phyloP scores from a whole-genome alignment of 2,113 vertebrate species.

The Dipodomys merriami region DNA sequence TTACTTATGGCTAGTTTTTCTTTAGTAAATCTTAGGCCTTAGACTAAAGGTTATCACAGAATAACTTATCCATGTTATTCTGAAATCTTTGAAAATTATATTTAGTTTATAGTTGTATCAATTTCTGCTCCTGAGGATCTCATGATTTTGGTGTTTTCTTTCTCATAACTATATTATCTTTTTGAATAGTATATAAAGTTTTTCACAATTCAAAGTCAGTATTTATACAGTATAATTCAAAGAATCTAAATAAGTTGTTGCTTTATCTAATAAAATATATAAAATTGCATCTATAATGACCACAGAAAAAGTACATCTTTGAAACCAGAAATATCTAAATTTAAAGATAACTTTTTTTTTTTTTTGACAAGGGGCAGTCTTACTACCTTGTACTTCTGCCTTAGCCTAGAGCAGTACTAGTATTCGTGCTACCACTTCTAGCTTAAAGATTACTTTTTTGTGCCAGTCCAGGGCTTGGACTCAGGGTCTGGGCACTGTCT shows the following conservation, averaged over 20 bases:
- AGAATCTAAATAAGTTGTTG: slow-evolving; percentile 15
- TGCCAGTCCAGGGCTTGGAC: neutral
- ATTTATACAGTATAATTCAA: slow-evolving; percentile 41
- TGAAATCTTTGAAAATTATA: slow-evolving; percentile 31
- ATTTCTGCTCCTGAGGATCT: slow-evolving; percentile 53
- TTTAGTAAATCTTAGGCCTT: slow-evolving; percentile 34
- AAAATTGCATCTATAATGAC: slow-evolving; percentile 7
- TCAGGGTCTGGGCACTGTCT: too few relatives aligned
- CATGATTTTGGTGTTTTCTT: slow-evolving; percentile 44
- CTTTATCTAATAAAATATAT: neutral
- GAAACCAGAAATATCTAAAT: neutral
- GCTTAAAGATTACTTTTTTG: neutral
- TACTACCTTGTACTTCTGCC: neutral
- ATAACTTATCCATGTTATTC: neutral
- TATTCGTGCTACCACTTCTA: neutral
- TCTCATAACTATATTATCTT: neutral
- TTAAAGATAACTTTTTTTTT: neutral
- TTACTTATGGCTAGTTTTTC: slow-evolving; percentile 52
- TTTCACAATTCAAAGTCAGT: slow-evolving; percentile 10
- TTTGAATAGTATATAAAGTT: neutral
- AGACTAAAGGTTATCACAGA: neutral
- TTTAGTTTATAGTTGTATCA: slow-evolving; percentile 26
- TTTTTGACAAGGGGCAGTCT: too few relatives aligned
- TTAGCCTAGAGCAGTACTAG: neutral
- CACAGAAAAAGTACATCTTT: slow-evolving; percentile 31